These are phyloP conservation scores for Drosophila insularis DNA, from an alignment of 1,140 invertebrate species.

Conservation along the genomic window DNA sequence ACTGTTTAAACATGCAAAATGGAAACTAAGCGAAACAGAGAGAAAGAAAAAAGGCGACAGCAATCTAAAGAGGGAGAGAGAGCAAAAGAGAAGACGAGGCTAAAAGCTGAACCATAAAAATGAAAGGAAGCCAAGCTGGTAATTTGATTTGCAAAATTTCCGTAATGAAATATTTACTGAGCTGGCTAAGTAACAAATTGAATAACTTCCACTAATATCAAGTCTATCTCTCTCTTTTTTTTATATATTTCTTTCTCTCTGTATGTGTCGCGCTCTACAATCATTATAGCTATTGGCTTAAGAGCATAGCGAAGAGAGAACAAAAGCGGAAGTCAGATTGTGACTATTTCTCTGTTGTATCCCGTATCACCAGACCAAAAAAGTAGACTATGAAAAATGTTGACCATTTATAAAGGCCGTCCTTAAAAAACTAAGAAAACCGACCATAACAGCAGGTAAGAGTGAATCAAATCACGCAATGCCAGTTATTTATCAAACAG, in stretches of 20 bases:
- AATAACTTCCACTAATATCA: not conserved
- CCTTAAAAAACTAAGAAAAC: not conserved
- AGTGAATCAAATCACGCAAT: too few relatives aligned
- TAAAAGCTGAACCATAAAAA: slow-evolving; percentile 22
- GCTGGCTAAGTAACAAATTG: slow-evolving; percentile 10
- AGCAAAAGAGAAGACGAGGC: not conserved
- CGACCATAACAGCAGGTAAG: too few relatives aligned
- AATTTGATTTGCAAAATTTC: slow-evolving; percentile 53
- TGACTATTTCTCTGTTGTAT: not conserved
- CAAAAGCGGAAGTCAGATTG: not conserved
- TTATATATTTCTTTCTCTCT: not conserved
- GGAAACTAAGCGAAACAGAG: not conserved
- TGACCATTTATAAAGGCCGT: not conserved
- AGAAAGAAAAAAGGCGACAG: not conserved
- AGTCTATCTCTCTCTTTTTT: not conserved
- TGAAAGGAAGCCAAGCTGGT: slow-evolving; percentile 32
- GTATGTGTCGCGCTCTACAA: not conserved
- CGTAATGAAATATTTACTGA: slow-evolving; percentile 8
- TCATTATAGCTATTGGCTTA: not conserved
- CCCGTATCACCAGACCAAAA: not conserved
- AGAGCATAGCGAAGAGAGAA: not conserved
- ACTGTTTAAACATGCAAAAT: slow-evolving; percentile 51
- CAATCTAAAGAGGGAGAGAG: not conserved
- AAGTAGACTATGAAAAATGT: not conserved
- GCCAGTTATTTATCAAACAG: too few relatives aligned